A percentile compares a stretch with the other conserved stretches of the same genome.
These are phyloP conservation scores for Apantesis nais DNA, from an alignment of 2,888 invertebrate genomes.

Conservation along the genomic window DNA sequence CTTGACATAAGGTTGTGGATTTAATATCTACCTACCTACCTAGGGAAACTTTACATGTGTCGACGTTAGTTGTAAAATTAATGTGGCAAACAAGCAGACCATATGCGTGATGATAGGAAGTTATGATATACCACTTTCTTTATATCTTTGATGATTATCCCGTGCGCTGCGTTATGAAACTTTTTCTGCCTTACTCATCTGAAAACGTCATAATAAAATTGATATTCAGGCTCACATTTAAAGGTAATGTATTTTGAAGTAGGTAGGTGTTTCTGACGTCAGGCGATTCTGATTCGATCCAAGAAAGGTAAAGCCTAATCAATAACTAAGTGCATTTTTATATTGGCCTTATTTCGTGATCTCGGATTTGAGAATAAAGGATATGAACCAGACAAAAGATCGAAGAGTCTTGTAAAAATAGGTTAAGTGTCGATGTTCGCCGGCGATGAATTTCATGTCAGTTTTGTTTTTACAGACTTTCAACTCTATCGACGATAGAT, in stretches of 20 bases:
- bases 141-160: not conserved
- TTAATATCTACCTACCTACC: not conserved
- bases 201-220: not conserved
- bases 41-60: too few species aligned
- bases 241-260: not conserved
- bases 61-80: not conserved
- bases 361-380: not conserved
- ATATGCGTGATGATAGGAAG: not conserved
- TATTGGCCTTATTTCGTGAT: not conserved
- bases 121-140: not conserved
- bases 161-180: not conserved
- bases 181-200: not conserved
- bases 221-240: not conserved
- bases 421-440: conserved; percentile 19
- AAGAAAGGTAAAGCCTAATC: not conserved
- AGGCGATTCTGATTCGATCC: not conserved
- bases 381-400: conserved; percentile 7
- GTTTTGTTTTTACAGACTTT: conserved; percentile 3
- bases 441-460: conserved; percentile 5
- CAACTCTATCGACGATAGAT: not conserved
- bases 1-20: not conserved
- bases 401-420: conserved; percentile 18
- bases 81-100: not conserved
- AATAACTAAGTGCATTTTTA: not conserved
- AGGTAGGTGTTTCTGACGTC: not conserved